A percentile compares a stretch with the other conserved stretches of the same genome.
Evolutionary conservation across 1,140 invertebrate genomes (phyloP).

Genomic region (Oreohelix idahoensis): DNA sequence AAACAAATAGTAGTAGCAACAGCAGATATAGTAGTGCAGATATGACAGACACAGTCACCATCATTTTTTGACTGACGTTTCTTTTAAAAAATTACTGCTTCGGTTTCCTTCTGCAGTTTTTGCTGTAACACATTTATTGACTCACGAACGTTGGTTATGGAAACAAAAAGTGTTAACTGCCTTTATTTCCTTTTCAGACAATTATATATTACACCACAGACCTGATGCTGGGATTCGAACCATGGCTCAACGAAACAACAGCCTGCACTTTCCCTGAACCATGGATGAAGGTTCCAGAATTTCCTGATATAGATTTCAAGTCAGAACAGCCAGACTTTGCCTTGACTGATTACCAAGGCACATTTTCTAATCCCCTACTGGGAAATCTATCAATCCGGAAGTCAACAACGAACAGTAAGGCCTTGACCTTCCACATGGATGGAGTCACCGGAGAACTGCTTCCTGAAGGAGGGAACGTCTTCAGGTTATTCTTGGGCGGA

Average conservation of each 20-base stretch:
- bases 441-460: slow-evolving; percentile 6
- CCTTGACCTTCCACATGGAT: slow-evolving; percentile 14
- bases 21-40: no score
- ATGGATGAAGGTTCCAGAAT: slow-evolving; percentile 31
- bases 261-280: slow-evolving; percentile 45
- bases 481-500: slow-evolving; percentile 29
- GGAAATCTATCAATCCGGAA: slow-evolving; percentile 10
- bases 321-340: slow-evolving; percentile 5
- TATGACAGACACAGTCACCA: no score
- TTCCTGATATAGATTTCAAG: slow-evolving; percentile 26
- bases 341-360: slow-evolving; percentile 20
- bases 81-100: no score
- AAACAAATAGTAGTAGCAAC: no score
- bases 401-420: slow-evolving; percentile 8
- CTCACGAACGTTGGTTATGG: no score
- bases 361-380: slow-evolving; percentile 6
- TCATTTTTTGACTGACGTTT: no score
- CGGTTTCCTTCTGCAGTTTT: no score
- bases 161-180: no score
- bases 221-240: slow-evolving; percentile 42
- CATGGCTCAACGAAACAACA: slow-evolving; percentile 46
- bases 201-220: slow-evolving; percentile 39
- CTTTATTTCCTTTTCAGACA: neutral
- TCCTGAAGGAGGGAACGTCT: slow-evolving; percentile 37
- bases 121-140: no score